Evolutionary conservation across 2,888 invertebrate genomes (phyloP).

Genomic region (Caenorhabditis becei): DNA sequence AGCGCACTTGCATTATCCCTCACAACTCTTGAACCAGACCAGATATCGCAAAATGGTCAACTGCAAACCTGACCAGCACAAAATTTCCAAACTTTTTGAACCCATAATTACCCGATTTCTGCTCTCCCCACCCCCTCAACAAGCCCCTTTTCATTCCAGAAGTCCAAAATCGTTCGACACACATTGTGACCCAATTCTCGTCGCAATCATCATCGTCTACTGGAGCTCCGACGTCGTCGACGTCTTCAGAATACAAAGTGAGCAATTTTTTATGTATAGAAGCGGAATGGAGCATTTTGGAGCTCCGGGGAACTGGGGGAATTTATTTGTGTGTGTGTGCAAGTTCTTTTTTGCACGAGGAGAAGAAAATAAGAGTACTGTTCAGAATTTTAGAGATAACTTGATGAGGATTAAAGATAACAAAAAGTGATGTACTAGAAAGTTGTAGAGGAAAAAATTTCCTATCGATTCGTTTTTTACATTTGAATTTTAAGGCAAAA

Average conservation of each 20-base stretch:
- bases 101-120: not conserved
- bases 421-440: no score
- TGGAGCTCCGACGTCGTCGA: slow-evolving; percentile 12
- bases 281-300: no score
- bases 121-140: not conserved
- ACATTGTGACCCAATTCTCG: slow-evolving; percentile 38
- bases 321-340: no score
- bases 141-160: slow-evolving; percentile 16
- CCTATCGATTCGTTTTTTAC: no score
- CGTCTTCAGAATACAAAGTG: slow-evolving; percentile 52
- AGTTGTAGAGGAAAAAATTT: no score
- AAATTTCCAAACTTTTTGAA: not conserved
- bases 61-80: not conserved
- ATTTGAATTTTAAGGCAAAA: no score
- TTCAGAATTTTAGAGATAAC: no score
- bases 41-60: not conserved
- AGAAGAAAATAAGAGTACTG: not conserved
- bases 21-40: not conserved
- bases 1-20: not conserved
- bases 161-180: slow-evolving; percentile 52
- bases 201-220: slow-evolving; percentile 28
- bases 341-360: slow-evolving; percentile 10
- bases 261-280: slow-evolving; percentile 40
- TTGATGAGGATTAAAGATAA: no score
- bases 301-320: no score